A percentile compares a stretch with the other conserved stretches of the same genome.
Conservation (phyloP, 1,140 invertebrate species). For the Halyomorpha halys region DNA sequence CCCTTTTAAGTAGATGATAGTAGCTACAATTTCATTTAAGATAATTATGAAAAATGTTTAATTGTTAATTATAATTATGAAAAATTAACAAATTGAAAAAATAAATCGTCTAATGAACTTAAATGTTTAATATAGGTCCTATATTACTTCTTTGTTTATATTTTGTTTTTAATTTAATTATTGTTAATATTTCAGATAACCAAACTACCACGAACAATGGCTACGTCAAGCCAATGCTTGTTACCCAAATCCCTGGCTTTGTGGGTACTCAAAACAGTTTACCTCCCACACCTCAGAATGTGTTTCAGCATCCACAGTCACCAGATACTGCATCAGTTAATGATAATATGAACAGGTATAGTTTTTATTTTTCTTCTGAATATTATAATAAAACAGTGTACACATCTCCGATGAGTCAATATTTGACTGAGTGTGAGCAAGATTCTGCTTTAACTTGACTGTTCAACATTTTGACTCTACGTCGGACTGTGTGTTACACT, state of each 20-base stretch:
- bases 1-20: too few relatives aligned
- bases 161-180: constrained; percentile 9
- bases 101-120: too few relatives aligned
- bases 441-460: too few relatives aligned
- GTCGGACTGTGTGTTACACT: too few relatives aligned
- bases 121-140: not conserved
- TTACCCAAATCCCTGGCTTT: constrained; percentile 71
- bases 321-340: constrained; percentile 33
- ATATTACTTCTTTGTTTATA: not conserved
- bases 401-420: not conserved
- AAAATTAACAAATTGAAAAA: too few relatives aligned
- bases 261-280: constrained; percentile 38
- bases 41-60: too few relatives aligned
- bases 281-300: constrained; percentile 38
- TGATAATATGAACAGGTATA: constrained; percentile 34
- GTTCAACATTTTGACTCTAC: too few relatives aligned
- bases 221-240: constrained; percentile 75
- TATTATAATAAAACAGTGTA: not conserved
- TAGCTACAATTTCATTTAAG: too few relatives aligned
- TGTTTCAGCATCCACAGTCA: constrained; percentile 42
- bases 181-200: constrained; percentile 43
- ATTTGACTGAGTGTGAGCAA: too few relatives aligned
- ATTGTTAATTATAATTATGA: too few relatives aligned
- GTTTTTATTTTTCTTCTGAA: not conserved
- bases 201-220: constrained; percentile 62